Evolutionary conservation across 2,888 invertebrate species (phyloP), one percentile per base, ranked within the genome.

Genomic region (Pristionchus maxplancki): DNA sequence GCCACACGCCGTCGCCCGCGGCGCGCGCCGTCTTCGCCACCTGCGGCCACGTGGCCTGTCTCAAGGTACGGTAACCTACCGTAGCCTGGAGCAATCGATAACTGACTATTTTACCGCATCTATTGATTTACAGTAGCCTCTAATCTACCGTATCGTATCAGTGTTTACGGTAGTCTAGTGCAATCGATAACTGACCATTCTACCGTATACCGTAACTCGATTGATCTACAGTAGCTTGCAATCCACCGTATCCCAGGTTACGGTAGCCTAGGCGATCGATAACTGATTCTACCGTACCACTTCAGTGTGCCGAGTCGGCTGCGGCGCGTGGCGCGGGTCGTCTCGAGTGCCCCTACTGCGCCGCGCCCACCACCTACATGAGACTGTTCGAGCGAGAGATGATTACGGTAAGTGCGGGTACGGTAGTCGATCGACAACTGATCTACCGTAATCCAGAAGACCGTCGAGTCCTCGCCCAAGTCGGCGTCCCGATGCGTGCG

Each of bases 331-430:
- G 31, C 34, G 1, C 34, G 15, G 58, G 58, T n/a, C 64, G 64
- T 34, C 64, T 67, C 64, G 64, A 31, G 31, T 67, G 64, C 31
- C 64, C 64, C 13, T 67, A 31, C 64, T 67, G 64, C 31, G 64
- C 64, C 31, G 64, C 64, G 11, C 64, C 64, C 64, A 67, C 64
- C 64, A 67, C 64, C 17, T 67, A 67, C 64, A 67, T 67, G 64
- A 28, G 64, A 28, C 31, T 67, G 31, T 67, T 67, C 34, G 64
- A 67, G 34, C 64, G 64, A 28, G 64, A 67, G 64, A 28, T 67
- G 64, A 28, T 67, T 34, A 17, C 34, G 64, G 64, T 67, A 67
- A 31, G 64, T 20, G 2, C 24, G 58, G 9, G 15, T 67, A 67
- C 64, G 34, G 31, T 67, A 67, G 64, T 17, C 64, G 13, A 67